A percentile compares a stretch with the other conserved stretches of the same genome.
phyloP scores from a whole-genome alignment of 2,113 vertebrate species.

The Ivindomyrus marchei region DNA sequence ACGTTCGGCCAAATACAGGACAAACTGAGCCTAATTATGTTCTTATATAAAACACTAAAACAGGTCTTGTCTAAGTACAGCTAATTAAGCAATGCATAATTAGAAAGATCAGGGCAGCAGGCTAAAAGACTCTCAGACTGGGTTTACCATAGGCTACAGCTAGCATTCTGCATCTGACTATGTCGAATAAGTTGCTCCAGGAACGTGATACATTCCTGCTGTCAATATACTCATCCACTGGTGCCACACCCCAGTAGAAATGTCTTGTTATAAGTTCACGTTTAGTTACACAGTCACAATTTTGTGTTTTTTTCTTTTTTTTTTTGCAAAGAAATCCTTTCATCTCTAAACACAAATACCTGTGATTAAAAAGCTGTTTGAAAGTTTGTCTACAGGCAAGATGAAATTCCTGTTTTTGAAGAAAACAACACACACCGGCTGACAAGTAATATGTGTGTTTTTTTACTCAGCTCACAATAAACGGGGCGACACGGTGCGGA shows the following conservation, averaged over 20 bases:
- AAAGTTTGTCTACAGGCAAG: not conserved
- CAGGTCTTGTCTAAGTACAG: not conserved
- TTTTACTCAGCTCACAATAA: not conserved
- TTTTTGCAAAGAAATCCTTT: not conserved
- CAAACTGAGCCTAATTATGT: not conserved
- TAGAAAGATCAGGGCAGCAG: not conserved
- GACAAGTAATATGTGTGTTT: not conserved
- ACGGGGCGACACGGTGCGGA: not conserved
- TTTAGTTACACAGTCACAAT: not conserved
- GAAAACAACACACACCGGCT: not conserved
- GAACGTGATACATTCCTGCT: not conserved
- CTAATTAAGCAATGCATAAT: not conserved
- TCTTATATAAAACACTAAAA: conserved; percentile 8
- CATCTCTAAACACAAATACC: not conserved
- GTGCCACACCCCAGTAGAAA: not conserved
- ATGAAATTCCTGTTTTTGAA: not conserved
- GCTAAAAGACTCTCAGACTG: not conserved
- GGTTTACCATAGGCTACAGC: not conserved
- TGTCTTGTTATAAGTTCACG: not conserved
- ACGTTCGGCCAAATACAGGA: not conserved
- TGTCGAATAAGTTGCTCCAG: not conserved
- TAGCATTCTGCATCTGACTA: not conserved
- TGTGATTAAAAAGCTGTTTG: not conserved
- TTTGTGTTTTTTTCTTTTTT: not conserved
- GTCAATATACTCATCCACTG: not conserved